These are phyloP conservation scores for Trichopria drosophilae DNA, from an alignment of 2,888 invertebrate genomes.

Conservation along the genomic window DNA sequence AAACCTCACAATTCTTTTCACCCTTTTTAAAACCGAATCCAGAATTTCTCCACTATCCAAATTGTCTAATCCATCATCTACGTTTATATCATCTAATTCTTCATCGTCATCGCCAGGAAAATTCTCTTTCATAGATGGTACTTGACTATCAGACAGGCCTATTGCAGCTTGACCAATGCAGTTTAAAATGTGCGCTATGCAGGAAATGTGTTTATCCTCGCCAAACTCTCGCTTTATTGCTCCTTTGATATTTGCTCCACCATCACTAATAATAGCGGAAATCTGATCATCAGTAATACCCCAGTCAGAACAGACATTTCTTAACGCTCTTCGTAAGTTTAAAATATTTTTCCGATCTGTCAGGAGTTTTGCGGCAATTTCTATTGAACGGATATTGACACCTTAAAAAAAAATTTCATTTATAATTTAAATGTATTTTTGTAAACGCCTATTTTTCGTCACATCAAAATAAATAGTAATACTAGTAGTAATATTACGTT, in stretches of 20 bases:
- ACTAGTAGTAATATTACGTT: too few species aligned
- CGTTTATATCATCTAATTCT: not conserved
- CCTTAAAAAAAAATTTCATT: constrained; percentile 1
- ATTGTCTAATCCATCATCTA: not conserved
- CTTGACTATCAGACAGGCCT: not conserved
- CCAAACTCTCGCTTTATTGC: constrained; percentile 4
- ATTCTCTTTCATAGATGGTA: not conserved
- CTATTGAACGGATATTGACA: not conserved
- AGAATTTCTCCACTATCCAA: not conserved
- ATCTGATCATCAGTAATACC: not conserved
- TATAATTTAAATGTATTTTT: too few species aligned
- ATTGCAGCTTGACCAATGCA: not conserved
- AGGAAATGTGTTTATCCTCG: not conserved
- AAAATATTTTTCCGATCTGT: constrained; percentile 1
- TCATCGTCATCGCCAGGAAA: not conserved
- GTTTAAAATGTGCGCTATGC: not conserved
- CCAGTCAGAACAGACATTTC: not conserved
- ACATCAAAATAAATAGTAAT: too few species aligned
- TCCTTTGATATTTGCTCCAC: too few species aligned
- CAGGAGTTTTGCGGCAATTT: not conserved
- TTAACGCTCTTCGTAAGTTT: not conserved
- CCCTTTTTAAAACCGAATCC: not conserved
- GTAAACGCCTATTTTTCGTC: too few species aligned
- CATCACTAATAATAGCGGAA: not conserved
- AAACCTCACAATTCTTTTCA: not conserved